phyloP scores from a whole-genome alignment of 1,140 invertebrate genomes.

The Apis dorsata region DNA sequence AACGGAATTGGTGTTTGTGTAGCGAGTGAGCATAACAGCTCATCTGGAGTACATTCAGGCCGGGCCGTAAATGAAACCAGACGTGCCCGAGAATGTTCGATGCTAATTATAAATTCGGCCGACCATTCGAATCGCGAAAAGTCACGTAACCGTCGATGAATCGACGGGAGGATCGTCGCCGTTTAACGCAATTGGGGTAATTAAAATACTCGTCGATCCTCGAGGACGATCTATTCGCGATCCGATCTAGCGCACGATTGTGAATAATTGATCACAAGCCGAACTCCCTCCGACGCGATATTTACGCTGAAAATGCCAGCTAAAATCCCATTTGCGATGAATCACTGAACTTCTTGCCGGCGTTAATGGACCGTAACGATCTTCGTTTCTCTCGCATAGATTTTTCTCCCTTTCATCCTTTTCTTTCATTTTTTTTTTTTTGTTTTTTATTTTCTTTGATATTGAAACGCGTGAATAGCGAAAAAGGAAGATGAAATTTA shows the following conservation, averaged over 20 bases:
- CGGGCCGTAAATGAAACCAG: conserved; percentile 37
- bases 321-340: conserved; percentile 5
- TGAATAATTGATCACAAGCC: conserved; percentile 14
- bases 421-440: too few relatives aligned
- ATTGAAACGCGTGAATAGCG: not conserved
- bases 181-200: conserved; percentile 25
- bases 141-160: conserved; percentile 26
- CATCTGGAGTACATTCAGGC: conserved; percentile 42
- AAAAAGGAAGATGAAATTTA: not conserved
- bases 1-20: not conserved
- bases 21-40: conserved; percentile 16
- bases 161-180: not conserved
- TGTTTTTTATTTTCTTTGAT: too few relatives aligned
- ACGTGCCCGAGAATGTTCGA: conserved; percentile 4
- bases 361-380: conserved; percentile 12
- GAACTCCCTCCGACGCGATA: not conserved
- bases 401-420: not conserved
- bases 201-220: conserved; percentile 16
- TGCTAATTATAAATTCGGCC: conserved; percentile 50
- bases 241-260: not conserved
- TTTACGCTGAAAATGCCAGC: not conserved
- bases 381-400: not conserved
- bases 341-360: not conserved
- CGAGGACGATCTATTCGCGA: not conserved
- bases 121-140: conserved; percentile 15